These are phyloP conservation scores for Drosophila aldrichi DNA, from an alignment of 2,888 invertebrate species.

Conservation along the genomic window DNA sequence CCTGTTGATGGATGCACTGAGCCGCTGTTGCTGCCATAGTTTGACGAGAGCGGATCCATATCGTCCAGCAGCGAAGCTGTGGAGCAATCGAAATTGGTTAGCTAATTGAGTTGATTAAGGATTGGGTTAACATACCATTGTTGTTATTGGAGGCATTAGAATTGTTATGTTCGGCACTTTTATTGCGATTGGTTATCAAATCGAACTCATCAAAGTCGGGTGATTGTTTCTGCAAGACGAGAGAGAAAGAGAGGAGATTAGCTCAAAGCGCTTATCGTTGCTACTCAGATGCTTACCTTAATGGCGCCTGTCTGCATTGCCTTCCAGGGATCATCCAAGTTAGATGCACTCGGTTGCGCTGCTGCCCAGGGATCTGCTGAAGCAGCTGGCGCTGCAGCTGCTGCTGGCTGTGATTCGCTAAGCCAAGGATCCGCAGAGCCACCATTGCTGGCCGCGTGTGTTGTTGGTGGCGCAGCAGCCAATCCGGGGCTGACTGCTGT, in stretches of 20 bases:
- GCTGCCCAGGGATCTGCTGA: constrained; percentile 72
- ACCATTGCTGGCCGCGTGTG: constrained; percentile 58
- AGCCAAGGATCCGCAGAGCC: constrained; percentile 83
- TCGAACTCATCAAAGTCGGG: constrained; percentile 95
- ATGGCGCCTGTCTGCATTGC: constrained; percentile 83
- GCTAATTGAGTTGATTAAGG: not conserved
- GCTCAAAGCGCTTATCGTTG: no score
- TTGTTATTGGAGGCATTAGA: constrained; percentile 84
- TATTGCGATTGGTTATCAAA: constrained; percentile 92
- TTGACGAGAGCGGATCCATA: constrained; percentile 84
- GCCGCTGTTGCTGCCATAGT: constrained; percentile 62
- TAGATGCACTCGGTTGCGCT: constrained; percentile 70
- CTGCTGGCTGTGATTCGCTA: constrained; percentile 52
- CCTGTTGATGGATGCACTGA: constrained; percentile 75
- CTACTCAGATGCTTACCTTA: constrained; percentile 61
- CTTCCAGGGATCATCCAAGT: constrained; percentile 88
- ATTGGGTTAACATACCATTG: constrained; percentile 71
- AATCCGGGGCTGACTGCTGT: constrained; percentile 53
- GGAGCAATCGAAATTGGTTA: not conserved
- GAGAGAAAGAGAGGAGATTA: not conserved
- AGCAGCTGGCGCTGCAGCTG: constrained; percentile 50
- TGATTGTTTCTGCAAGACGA: constrained; percentile 73
- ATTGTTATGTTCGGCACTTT: constrained; percentile 82
- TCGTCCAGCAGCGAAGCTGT: constrained; percentile 84
- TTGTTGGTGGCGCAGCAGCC: constrained; percentile 55